Evolutionary conservation across 1,140 invertebrate species (phyloP), one percentile per base, ranked within the genome.

Genomic region (Arion vulgaris): DNA sequence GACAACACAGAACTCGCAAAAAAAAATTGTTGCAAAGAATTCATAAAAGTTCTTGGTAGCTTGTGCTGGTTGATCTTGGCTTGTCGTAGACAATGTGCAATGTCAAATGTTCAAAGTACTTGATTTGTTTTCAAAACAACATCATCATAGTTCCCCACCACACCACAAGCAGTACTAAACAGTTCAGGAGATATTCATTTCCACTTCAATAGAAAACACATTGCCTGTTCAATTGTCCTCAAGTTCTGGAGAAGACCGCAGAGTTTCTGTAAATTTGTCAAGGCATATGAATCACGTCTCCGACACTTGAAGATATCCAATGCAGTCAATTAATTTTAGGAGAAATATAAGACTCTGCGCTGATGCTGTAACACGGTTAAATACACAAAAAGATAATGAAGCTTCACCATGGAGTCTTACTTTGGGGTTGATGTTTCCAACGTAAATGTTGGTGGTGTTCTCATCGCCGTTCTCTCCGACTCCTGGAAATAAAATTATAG

Each of bases 371-470:
- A 66, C 62, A 66, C n/a, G 62, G 62, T 66, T 73, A 32, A 41
- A 26, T 36, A 77, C 23, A 39, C n/a, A 51, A 36, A 79, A 71
- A 78, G 28, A 78, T 32, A 78, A 45, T 36, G 76, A 78, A 51
- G 76, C 32, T 68, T 80, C 36, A 71, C 26, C 28, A 38, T 19
- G 78, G 68, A 57, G 69, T 41, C 86, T 84, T 93, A 96, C 96
- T 94, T 99, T 98, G 78, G 98, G 97, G 93, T 97, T 98, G 9
- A 99, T 94, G 93, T 99, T 99, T 81, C 98, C 98, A 66, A 99
- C 93, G 92, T 99, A 99, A 23, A 99, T 94, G 93, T 99, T 99
- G 49, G 98, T 99, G 5, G 98, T 99, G 87, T 96, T 97, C 71
- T 98, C 97, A 94, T 99, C 89, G n/a, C 83, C 86, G 26, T 88